Base-by-base conservation (phyloP, 2,888 invertebrate genomes). In the Girardia tigrina region DNA sequence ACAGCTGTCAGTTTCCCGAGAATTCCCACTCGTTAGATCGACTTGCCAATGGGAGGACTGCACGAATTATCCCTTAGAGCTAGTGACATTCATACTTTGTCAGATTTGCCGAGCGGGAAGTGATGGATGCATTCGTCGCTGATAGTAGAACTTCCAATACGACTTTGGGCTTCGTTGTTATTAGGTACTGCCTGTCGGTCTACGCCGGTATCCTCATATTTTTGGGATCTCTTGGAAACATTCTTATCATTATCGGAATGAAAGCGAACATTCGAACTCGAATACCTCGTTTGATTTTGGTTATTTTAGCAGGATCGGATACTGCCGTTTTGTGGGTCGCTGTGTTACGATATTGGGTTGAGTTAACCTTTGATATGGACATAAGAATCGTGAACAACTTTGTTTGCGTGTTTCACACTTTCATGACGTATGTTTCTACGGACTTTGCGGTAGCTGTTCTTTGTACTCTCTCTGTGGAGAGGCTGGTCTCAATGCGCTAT, bases 401-500 rank as follows among this genome's bases (percentile, higher is more conserved):
- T 6, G n/a, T 71, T 6, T 71, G 71, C 26, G 29, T 28, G 27
- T 28, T 29, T 14, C 71, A 71, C 23, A 71, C 28, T 6, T 71
- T 71, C 23, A n/a, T 71, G 2, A 71, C 71, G 14, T 28, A 6
- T 14, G 23, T 71, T n/a, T 26, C 71, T 71, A 71, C 71, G 14
- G 71, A 71, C 23, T 29, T 71, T 27, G 71, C 71, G 23, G 28
- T 71, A 2, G 71, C 71, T 4, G 29, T 71, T 16, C 23, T 71
- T 16, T 71, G 71, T n/a, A 29, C 29, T 6, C 23, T 71, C 4
- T 71, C 71, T 2, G 71, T 71, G 4, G 71, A 71, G 27, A 2
- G 71, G n/a, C 23, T 71, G 4, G 29, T 71, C 2, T 71, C 71
- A 2, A 71, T 71, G 71, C 23, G 71, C 23, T 71, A 28, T 71